Evolutionary conservation across 2,113 vertebrate species (phyloP).

Genomic region (Nycticebus coucang): DNA sequence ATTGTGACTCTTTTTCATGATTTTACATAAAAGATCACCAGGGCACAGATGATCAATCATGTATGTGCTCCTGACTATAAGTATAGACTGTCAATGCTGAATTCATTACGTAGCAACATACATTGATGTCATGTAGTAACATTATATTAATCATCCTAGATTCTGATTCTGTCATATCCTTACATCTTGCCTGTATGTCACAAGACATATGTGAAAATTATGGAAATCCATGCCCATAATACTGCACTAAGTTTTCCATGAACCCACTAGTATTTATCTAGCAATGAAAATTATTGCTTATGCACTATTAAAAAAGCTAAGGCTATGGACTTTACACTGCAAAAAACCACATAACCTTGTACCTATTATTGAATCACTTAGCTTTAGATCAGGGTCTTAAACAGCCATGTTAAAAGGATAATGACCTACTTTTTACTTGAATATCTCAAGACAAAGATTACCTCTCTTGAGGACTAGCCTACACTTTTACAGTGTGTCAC

Average conservation of each 20-base stretch:
- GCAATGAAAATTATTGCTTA: neutral
- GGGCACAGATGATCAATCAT: neutral
- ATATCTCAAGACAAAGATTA: neutral
- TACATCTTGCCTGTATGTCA: neutral
- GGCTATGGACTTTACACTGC: neutral
- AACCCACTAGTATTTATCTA: slow-evolving; percentile 6
- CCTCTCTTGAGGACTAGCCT: neutral
- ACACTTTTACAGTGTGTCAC: neutral
- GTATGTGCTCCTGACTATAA: neutral
- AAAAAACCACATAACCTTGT: neutral
- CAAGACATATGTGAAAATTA: neutral
- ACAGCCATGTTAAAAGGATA: neutral
- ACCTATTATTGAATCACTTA: neutral
- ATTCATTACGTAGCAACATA: neutral
- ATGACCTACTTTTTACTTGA: neutral
- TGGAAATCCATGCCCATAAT: neutral
- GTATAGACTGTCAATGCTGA: neutral
- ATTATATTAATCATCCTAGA: neutral
- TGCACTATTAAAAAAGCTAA: neutral
- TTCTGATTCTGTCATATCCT: neutral
- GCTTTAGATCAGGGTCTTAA: neutral
- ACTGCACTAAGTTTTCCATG: neutral
- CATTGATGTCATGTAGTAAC: neutral
- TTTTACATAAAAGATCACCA: neutral
- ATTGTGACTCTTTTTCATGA: neutral